phyloP scores from a whole-genome alignment of 30 jellyfish, hydroid and myxozoan species.

The Catostylus mosaicus region DNA sequence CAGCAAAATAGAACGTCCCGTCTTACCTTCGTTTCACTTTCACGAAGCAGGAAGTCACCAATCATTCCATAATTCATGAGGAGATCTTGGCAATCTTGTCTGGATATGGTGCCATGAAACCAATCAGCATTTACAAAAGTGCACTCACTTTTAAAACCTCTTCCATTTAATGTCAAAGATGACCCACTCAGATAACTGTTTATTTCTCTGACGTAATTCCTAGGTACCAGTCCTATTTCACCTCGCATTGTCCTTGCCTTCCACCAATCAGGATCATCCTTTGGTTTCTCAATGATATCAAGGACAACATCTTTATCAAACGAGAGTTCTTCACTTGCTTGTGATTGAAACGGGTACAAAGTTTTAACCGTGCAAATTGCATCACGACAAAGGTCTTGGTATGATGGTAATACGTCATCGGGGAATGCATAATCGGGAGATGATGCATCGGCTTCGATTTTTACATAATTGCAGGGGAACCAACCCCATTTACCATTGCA shows the following conservation, averaged over 20 bases:
- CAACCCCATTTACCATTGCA: conserved; percentile 86
- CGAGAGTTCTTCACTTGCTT: conserved; percentile 80
- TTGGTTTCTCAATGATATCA: conserved; percentile 87
- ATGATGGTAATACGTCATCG: conserved; percentile 62
- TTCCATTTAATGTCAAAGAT: conserved; percentile 48
- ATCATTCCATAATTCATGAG: conserved; percentile 75
- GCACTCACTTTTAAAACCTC: conserved; percentile 61
- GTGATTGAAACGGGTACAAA: conserved; percentile 82
- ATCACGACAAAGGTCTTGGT: conserved; percentile 53
- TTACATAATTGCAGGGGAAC: conserved; percentile 92
- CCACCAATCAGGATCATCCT: conserved; percentile 99
- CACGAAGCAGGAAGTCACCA: conserved; percentile 90
- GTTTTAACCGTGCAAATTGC: conserved; percentile 87
- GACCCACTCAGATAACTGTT: conserved; percentile 67
- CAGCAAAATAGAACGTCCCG: too few relatives aligned
- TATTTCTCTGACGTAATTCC: conserved; percentile 93
- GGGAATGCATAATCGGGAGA: conserved; percentile 93
- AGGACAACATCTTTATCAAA: conserved; percentile 85
- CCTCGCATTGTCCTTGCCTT: conserved; percentile 93
- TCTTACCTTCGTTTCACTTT: conserved; percentile 92
- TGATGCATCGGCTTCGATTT: conserved; percentile 28
- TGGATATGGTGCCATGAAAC: conserved; percentile 92
- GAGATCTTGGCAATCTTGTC: conserved; percentile 78
- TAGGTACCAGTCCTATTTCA: conserved; percentile 91
- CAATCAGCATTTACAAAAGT: conserved; percentile 82